phyloP scores from a whole-genome alignment of 2,113 vertebrate species.

The Muntiacus reevesi region DNA sequence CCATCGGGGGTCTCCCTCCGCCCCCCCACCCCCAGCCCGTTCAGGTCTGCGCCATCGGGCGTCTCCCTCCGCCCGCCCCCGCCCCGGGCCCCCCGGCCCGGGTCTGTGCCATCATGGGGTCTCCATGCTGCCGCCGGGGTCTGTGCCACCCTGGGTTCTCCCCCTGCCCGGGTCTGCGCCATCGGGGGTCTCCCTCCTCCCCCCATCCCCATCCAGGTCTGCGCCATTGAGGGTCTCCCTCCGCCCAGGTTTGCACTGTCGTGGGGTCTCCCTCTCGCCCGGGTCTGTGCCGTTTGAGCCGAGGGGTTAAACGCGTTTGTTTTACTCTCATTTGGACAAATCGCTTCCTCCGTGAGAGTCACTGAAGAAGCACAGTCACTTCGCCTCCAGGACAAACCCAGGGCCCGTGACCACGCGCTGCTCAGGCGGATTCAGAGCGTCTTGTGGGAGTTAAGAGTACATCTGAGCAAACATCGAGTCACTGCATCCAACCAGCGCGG shows the following conservation, averaged over 20 bases:
- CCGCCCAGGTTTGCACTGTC: fast-evolving
- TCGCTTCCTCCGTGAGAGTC: background rate
- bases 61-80: too few species aligned
- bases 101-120: too few species aligned
- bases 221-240: too few species aligned
- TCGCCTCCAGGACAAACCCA: constrained; percentile 9
- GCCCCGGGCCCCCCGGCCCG: background rate
- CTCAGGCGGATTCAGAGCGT: background rate
- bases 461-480: background rate
- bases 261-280: too few species aligned
- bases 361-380: background rate
- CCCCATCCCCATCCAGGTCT: background rate
- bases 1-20: too few species aligned
- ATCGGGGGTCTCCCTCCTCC: too few species aligned
- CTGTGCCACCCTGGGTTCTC: too few species aligned
- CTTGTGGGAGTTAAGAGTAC: background rate
- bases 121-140: too few species aligned
- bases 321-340: constrained; percentile 14
- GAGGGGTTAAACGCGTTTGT: background rate
- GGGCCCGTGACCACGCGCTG: background rate
- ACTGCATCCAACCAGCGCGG: constrained; percentile 29
- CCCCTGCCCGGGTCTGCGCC: too few species aligned
- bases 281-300: background rate
- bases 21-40: background rate
- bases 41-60: fast-evolving